phyloP scores from a whole-genome alignment of 2,888 invertebrate genomes.

The Melinaea marsaeus region DNA sequence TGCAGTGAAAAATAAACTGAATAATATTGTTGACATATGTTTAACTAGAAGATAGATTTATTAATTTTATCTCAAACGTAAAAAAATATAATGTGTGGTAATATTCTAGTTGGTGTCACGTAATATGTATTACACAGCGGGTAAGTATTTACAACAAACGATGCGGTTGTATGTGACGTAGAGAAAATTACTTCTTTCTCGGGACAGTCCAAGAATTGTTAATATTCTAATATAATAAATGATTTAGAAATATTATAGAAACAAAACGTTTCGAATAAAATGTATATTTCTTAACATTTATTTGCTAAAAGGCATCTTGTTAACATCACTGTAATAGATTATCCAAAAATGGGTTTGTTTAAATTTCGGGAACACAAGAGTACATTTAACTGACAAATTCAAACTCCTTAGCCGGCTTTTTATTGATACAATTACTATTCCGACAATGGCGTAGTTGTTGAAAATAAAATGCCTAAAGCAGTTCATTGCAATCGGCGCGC shows the following conservation, averaged over 20 bases:
- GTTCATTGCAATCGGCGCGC: conserved; percentile 61
- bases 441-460: conserved; percentile 60
- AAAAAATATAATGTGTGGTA: neutral
- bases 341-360: conserved; percentile 1
- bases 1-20: too few species aligned
- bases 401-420: conserved; percentile 41
- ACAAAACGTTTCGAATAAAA: neutral
- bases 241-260: neutral
- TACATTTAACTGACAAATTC: conserved; percentile 23
- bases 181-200: conserved; percentile 34
- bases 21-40: too few species aligned
- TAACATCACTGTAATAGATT: neutral
- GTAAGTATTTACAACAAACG: conserved; percentile 28
- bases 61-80: too few species aligned
- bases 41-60: too few species aligned
- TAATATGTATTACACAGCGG: conserved; percentile 12
- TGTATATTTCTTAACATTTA: neutral
- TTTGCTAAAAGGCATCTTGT: neutral
- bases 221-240: neutral
- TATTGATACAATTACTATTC: conserved; percentile 60
- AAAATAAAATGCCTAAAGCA: conserved; percentile 65
- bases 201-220: neutral
- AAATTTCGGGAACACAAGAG: conserved; percentile 9
- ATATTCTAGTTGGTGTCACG: neutral
- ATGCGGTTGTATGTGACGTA: conserved; percentile 41